These are phyloP conservation scores for Lithophane leautieri DNA, from an alignment of 2,888 invertebrate genomes.

Conservation along the genomic window DNA sequence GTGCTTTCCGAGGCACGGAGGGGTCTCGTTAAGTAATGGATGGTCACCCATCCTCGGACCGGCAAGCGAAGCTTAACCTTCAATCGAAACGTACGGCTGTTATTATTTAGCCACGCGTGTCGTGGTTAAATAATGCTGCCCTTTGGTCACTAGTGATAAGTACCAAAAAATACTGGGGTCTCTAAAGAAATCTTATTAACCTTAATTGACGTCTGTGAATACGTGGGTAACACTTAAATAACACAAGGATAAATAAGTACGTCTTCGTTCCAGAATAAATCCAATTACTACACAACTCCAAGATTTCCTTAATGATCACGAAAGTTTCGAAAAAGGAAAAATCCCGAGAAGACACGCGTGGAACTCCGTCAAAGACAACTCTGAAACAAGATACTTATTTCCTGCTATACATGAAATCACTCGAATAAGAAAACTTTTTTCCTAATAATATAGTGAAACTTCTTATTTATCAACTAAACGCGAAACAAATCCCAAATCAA, in stretches of 20 bases:
- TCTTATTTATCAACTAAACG: neutral
- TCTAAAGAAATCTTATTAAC: neutral
- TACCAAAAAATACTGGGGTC: neutral
- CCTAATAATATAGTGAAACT: neutral
- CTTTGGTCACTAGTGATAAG: neutral
- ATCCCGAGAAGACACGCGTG: constrained; percentile 5
- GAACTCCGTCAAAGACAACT: constrained; percentile 28
- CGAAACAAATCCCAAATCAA: too few relatives aligned
- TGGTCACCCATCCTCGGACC: too few relatives aligned
- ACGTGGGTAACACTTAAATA: neutral
- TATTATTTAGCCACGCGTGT: too few relatives aligned
- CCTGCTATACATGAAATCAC: constrained; percentile 2
- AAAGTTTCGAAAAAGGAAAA: constrained; percentile 37
- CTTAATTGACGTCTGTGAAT: neutral
- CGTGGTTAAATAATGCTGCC: too few relatives aligned
- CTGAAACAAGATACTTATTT: constrained; percentile 31
- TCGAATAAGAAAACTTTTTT: constrained; percentile 4
- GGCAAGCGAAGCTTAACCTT: too few relatives aligned
- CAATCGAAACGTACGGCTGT: too few relatives aligned
- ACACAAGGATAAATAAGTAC: neutral
- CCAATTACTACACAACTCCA: constrained; percentile 40
- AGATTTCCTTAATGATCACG: constrained; percentile 45
- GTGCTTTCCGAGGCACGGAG: too few relatives aligned
- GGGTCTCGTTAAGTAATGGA: too few relatives aligned
- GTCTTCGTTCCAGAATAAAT: constrained; percentile 15